phyloP scores from a whole-genome alignment of 2,113 vertebrate species.

The Vireo altiloquus region DNA sequence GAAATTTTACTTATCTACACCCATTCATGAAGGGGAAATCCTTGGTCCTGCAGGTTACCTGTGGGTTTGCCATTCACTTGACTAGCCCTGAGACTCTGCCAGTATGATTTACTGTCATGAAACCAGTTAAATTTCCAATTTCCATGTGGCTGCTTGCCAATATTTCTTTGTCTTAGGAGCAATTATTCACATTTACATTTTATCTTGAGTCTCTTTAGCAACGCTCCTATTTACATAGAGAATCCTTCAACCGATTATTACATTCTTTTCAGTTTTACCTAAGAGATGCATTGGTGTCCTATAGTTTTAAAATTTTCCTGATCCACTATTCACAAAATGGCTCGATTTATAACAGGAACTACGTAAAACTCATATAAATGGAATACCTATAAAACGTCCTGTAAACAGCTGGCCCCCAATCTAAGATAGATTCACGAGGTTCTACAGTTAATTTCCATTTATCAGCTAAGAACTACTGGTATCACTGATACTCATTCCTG shows the following conservation, averaged over 20 bases:
- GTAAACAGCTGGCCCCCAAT: background rate
- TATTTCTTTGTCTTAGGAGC: background rate
- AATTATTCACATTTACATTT: background rate
- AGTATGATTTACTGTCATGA: background rate
- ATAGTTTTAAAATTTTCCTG: background rate
- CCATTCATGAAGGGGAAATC: conserved; percentile 28
- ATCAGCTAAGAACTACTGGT: background rate
- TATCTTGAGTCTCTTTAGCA: background rate
- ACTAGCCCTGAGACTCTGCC: background rate
- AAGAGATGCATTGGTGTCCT: background rate
- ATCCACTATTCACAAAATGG: conserved; percentile 19
- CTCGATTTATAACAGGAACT: background rate
- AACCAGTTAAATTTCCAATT: background rate
- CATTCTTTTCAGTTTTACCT: background rate
- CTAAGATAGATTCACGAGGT: background rate
- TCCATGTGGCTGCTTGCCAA: background rate
- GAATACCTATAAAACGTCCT: background rate
- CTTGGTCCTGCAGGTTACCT: background rate
- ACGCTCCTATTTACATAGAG: background rate
- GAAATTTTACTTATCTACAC: conserved; percentile 30
- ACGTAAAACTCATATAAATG: background rate
- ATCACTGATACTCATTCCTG: background rate
- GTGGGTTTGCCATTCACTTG: background rate
- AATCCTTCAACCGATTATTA: background rate
- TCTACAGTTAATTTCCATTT: background rate